Base-by-base conservation (phyloP, 2,888 invertebrate species). In the Mechanitis mazaeus region DNA sequence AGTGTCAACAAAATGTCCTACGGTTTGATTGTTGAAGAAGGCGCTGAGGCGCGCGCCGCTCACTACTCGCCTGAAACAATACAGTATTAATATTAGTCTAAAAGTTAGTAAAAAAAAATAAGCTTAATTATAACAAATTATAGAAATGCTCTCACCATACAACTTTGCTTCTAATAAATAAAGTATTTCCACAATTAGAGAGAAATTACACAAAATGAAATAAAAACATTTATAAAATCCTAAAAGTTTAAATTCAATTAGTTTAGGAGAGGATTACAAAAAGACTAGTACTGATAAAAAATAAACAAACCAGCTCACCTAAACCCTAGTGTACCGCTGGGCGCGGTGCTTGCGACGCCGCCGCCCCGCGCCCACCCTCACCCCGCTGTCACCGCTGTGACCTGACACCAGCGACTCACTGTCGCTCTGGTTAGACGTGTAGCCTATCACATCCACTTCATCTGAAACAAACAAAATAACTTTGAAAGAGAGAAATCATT, bases 361-460 rank as follows among this genome's bases (percentile, higher is more conserved):
- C 93, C 92, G 76, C 92, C 92, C 80, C 93, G 68, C 74, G 67
- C 61, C 74, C 64, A 75, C 80, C 33, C 83, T 85, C 65, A 87
- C 94, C 64, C 89, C 90, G 77, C 90, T 90, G 72, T 74, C 73
- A 45, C 80, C 86, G 83, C 94, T 94, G 85, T 94, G 94, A 62
- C 93, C 93, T 69, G 95, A 95, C 85, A 94, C 93, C 79, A 95
- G 93, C 84, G 95, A 95, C 87, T 95, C 95, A 72, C 94, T 94
- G 85, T 95, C 94, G 82, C 94, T 95, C 85, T 95, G 95, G 91
- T 94, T 95, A 82, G 94, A 94, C 81, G 94, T 95, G 90, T 95
- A 95, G 63, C 96, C 95, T 76, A 95, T 94, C 78, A 96, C 95
- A 87, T 96, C 96, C 77, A 95, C 95, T 84, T 95, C 95, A 89